Base-by-base conservation (phyloP, 2,797 vertebrate genomes). In the Myotis planiceps region DNA sequence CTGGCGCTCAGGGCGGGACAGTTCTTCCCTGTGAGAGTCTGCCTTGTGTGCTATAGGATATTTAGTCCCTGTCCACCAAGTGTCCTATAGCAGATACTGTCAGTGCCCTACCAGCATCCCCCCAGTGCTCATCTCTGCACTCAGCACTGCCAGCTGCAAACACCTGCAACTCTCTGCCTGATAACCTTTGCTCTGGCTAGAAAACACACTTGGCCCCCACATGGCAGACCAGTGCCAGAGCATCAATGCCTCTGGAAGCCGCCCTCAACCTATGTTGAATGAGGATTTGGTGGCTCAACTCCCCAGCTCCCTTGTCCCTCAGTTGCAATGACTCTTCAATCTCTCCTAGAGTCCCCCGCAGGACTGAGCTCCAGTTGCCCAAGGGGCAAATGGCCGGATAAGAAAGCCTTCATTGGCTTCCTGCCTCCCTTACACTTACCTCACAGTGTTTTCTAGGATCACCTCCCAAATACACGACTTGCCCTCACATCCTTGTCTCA, bases 401-500 rank as follows among this genome's bases (percentile, higher is more conserved):
- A 27, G 2, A 76, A 6, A 63, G 71, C 51, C 32, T 60, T 34
- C 8, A 29, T 5, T 6, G 7, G 37, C 45, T 23, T 51, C 84
- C 21, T 16, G 13, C 39, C 69, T 51, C 14, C 1, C 45, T 86
- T 49, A 68, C 18, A n/a, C 21, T 47, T 47, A 66, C 18, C 75
- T n/a, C 37, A n/a, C 47, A 88, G 42, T 15, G 25, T 47, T 81
- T 86, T 88, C 68, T 81, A 63, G 45, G 37, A 51, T 80, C 42
- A 29, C 16, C 42, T 75, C 69, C 60, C 69, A 29, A 42, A 51
- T 18, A 60, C 7, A 2, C 32, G 4, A 65, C 76, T 51, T 47
- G 37, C 29, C n/a, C 76, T 55, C 25, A 49, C 9, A 37, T n/a
- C 66, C 32, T 86, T n/a, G 9, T 72, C 85, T 71, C 49, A 5